Percentiles rank a stretch among this genome's conserved stretches.
Conservation (phyloP, 1,140 invertebrate species). For the Colletes gigas region DNA sequence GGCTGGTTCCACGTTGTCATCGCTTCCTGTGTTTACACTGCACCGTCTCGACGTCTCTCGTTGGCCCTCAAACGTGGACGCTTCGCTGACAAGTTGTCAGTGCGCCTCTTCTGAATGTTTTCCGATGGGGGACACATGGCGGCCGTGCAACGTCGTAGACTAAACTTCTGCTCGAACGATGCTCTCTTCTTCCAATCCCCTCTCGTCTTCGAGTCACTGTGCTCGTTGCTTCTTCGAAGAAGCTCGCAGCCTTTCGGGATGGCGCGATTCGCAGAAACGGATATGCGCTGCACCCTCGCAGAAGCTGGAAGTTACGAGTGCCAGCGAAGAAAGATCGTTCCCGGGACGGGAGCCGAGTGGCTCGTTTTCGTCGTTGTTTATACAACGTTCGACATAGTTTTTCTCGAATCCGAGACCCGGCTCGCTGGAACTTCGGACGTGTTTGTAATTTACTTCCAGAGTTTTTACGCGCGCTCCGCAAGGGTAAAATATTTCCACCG, state of each 20-base stretch:
- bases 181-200: constrained; percentile 30
- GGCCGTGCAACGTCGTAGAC: constrained; percentile 60
- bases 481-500: neutral
- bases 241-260: neutral
- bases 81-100: constrained; percentile 72
- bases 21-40: constrained; percentile 75
- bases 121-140: constrained; percentile 69
- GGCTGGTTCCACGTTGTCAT: constrained; percentile 65
- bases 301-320: neutral
- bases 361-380: constrained; percentile 14
- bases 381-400: constrained; percentile 8
- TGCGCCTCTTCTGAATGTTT: constrained; percentile 63
- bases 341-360: constrained; percentile 12
- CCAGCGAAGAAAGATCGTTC: constrained; percentile 23
- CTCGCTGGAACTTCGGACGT: neutral
- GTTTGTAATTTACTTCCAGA: constrained; percentile 5
- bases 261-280: constrained; percentile 36
- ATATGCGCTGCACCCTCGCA: constrained; percentile 16
- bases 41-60: constrained; percentile 69
- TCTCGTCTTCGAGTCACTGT: constrained; percentile 21
- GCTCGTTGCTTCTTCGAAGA: constrained; percentile 61
- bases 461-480: neutral
- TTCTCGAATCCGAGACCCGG: neutral
- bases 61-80: constrained; percentile 66
- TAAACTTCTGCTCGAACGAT: constrained; percentile 58